A percentile compares a stretch with the other conserved stretches of the same genome.
Conservation (phyloP, 2,888 invertebrate species). For the Escarpia spicata region DNA sequence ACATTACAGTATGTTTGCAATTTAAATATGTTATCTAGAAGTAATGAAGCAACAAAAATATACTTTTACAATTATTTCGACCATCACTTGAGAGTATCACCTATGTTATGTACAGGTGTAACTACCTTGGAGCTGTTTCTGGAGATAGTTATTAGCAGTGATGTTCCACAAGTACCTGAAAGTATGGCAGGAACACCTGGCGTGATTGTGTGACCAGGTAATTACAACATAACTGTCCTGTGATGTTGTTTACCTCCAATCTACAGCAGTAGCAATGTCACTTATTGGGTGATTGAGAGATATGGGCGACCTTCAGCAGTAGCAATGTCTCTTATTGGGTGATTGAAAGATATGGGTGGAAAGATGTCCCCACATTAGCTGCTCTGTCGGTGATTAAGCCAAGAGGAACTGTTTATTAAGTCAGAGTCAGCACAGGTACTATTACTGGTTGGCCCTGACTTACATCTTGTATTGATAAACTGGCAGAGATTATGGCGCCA, state of each 20-base stretch:
- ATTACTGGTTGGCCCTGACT: neutral
- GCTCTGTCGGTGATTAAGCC: neutral
- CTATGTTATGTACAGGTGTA: neutral
- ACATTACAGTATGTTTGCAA: neutral
- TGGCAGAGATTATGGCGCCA: neutral
- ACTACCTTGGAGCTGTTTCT: neutral
- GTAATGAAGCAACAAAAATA: neutral
- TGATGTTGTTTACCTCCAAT: neutral
- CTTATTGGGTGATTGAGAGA: conserved; percentile 9
- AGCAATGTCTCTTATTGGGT: neutral
- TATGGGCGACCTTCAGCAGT: neutral
- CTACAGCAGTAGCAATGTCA: neutral
- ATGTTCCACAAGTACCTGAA: neutral
- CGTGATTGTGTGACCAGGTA: neutral
- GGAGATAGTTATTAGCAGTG: neutral
- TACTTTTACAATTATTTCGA: neutral
- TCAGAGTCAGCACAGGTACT: neutral
- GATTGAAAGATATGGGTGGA: neutral
- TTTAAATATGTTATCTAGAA: neutral
- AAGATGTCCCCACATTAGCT: conserved; percentile 6
- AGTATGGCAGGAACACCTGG: neutral
- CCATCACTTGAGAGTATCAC: neutral
- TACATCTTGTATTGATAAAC: neutral
- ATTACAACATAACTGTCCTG: neutral
- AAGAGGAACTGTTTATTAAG: neutral